Conservation (phyloP, 2,113 vertebrate species). For the Triplophysa tibetana region DNA sequence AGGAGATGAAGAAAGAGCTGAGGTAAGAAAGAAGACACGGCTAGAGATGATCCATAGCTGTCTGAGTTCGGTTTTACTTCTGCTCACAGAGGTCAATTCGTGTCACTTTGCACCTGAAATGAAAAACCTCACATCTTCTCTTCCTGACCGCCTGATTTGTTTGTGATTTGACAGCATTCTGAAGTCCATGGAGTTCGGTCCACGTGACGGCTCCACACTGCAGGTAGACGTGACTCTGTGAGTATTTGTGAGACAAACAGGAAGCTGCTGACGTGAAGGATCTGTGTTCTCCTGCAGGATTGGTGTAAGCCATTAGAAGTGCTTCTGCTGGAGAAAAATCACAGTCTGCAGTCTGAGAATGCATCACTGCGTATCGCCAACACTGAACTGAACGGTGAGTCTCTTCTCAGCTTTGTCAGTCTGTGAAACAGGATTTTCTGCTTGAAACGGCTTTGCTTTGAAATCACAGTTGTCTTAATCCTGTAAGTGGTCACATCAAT, state of each 20-base stretch:
- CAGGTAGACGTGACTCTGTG: constrained; percentile 77
- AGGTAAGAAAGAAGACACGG: constrained; percentile 69
- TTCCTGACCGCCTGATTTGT: too few species aligned
- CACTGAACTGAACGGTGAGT: constrained; percentile 97
- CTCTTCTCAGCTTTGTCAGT: not conserved
- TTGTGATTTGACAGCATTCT: constrained; percentile 79
- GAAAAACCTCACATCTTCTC: too few species aligned
- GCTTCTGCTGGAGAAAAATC: constrained; percentile 95
- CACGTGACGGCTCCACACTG: constrained; percentile 80
- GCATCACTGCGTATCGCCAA: constrained; percentile 90
- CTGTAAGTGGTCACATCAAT: too few species aligned
- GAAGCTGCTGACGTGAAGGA: not conserved
- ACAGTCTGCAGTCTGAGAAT: constrained; percentile 92
- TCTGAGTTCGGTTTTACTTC: too few species aligned
- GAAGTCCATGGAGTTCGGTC: constrained; percentile 96
- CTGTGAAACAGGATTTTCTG: too few species aligned
- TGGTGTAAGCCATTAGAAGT: constrained; percentile 93
- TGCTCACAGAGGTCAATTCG: too few species aligned
- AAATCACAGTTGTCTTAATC: too few species aligned
- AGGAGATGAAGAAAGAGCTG: constrained; percentile 97
- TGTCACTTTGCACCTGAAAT: too few species aligned
- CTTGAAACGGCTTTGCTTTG: too few species aligned
- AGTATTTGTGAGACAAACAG: not conserved
- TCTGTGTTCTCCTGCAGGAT: constrained; percentile 71
- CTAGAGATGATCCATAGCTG: too few species aligned